A percentile compares a stretch with the other conserved stretches of the same genome.
Evolutionary conservation across 92 coral and sea anemone species (phyloP).

Genomic region (Epizoanthus illoricatus): DNA sequence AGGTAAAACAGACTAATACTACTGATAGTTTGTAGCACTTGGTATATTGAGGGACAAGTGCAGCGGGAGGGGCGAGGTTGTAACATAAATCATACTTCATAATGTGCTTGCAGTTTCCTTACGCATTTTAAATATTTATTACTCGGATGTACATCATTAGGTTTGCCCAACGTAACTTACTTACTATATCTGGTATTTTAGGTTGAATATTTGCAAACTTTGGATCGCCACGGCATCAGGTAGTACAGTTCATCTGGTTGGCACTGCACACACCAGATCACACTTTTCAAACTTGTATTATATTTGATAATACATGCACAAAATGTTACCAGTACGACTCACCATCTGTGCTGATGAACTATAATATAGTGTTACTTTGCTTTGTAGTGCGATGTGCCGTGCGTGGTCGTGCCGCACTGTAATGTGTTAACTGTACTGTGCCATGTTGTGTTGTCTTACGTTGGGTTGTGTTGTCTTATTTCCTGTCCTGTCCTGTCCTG

Average conservation of each 20-base stretch:
- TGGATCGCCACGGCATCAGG: constrained; percentile 75
- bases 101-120: background rate
- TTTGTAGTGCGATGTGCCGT: no score
- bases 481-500: background rate
- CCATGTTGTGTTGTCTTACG: no score
- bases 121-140: background rate
- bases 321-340: background rate
- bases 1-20: no score
- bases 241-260: background rate
- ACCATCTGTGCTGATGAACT: no score
- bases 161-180: background rate
- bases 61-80: no score
- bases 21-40: no score
- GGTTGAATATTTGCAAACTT: constrained; percentile 73
- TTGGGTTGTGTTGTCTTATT: no score
- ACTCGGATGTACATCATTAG: background rate
- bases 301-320: background rate
- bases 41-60: no score
- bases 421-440: background rate
- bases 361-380: no score
- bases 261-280: background rate
- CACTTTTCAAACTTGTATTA: background rate
- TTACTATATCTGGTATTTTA: constrained; percentile 13
- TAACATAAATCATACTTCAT: no score
- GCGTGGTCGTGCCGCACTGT: background rate